Conservation (phyloP, 2,797 vertebrate genomes). For the Lindbergichthys nudifrons region DNA sequence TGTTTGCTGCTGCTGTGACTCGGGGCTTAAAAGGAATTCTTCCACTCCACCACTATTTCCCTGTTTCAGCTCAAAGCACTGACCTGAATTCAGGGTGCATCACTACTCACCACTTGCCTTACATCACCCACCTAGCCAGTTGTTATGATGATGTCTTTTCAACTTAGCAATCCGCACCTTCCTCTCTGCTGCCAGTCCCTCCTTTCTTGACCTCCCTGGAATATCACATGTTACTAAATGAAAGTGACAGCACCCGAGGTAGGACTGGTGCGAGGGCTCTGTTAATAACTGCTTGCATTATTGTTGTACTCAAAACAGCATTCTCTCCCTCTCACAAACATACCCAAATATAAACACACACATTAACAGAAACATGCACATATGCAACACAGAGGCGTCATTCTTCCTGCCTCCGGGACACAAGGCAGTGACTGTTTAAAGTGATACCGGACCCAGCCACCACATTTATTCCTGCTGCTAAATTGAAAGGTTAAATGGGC, state of each 20-base stretch:
- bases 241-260: slow-evolving; percentile 56
- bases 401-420: slow-evolving; percentile 63
- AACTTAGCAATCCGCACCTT: slow-evolving; percentile 50
- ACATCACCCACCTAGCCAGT: slow-evolving; percentile 70
- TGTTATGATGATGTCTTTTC: slow-evolving; percentile 60
- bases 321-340: background rate
- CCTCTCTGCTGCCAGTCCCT: slow-evolving; percentile 45
- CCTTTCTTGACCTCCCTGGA: slow-evolving; percentile 59
- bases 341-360: slow-evolving; percentile 14
- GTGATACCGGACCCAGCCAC: slow-evolving; percentile 66
- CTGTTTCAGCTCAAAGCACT: slow-evolving; percentile 61
- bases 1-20: slow-evolving; percentile 45
- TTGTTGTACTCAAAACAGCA: slow-evolving; percentile 16
- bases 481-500: slow-evolving; percentile 82
- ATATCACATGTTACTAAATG: slow-evolving; percentile 65
- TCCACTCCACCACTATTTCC: slow-evolving; percentile 39
- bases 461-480: slow-evolving; percentile 78
- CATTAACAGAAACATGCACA: slow-evolving; percentile 35
- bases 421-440: slow-evolving; percentile 71
- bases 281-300: slow-evolving; percentile 61
- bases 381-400: slow-evolving; percentile 46
- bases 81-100: slow-evolving; percentile 77
- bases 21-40: slow-evolving; percentile 46
- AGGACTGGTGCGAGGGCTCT: slow-evolving; percentile 52
- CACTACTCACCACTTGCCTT: slow-evolving; percentile 73